These are phyloP conservation scores for Smithornis capensis DNA, from an alignment of 2,113 vertebrate genomes.

Conservation along the genomic window DNA sequence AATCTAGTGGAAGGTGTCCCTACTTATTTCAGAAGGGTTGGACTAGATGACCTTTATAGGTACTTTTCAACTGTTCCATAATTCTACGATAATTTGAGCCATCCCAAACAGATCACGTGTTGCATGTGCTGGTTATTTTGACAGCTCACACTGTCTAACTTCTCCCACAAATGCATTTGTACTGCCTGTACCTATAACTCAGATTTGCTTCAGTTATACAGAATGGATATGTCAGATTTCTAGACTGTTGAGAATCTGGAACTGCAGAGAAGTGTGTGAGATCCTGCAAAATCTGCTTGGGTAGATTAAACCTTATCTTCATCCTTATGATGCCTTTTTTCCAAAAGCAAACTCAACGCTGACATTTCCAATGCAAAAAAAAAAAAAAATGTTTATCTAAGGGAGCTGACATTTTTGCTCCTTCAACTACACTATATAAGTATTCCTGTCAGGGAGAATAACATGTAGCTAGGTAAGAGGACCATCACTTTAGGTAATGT, in stretches of 20 bases:
- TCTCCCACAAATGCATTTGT: background rate
- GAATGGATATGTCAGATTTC: background rate
- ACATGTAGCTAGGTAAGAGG: background rate
- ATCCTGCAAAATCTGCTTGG: background rate
- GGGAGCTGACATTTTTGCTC: background rate
- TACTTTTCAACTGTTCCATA: background rate
- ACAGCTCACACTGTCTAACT: background rate
- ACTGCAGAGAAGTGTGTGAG: background rate
- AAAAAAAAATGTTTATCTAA: background rate
- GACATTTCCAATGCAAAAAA: background rate
- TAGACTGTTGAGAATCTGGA: background rate
- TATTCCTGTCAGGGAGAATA: background rate
- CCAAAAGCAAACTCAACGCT: background rate
- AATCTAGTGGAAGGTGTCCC: background rate
- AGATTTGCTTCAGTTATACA: background rate
- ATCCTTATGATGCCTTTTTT: background rate
- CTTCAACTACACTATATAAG: background rate
- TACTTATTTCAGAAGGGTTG: rapidly evolving
- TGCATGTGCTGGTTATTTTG: background rate
- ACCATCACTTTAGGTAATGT: background rate
- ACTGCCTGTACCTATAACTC: background rate
- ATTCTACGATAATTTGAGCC: background rate
- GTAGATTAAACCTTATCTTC: background rate
- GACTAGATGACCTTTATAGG: background rate
- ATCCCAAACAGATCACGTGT: background rate